These are phyloP conservation scores for Mirza zaza DNA, from an alignment of 2,113 vertebrate genomes.

Conservation along the genomic window DNA sequence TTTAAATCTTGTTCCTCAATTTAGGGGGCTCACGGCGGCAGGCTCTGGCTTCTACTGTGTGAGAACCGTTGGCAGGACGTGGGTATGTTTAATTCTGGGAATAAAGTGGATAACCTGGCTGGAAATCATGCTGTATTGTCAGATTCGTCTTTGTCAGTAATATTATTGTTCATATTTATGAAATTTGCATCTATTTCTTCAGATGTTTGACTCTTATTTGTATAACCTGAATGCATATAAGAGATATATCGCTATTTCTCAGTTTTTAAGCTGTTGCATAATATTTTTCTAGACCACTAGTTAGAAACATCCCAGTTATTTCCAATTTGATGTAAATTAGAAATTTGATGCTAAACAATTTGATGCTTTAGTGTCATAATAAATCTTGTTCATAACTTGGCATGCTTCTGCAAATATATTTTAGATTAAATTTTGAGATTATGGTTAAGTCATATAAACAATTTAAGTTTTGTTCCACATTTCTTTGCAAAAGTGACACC, in stretches of 20 bases:
- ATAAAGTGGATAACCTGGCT: not conserved
- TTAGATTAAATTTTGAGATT: conserved; percentile 19
- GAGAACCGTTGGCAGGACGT: not conserved
- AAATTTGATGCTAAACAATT: not conserved
- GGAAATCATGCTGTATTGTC: not conserved
- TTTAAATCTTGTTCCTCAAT: not conserved
- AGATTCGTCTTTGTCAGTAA: not conserved
- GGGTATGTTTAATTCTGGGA: not conserved
- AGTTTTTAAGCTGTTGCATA: not conserved
- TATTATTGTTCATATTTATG: not conserved
- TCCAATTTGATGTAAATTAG: not conserved
- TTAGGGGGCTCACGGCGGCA: not conserved
- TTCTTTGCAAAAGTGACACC: not conserved
- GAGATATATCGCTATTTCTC: not conserved
- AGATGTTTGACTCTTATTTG: not conserved
- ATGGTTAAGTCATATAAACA: not conserved
- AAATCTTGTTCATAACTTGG: not conserved
- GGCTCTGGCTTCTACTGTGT: not conserved
- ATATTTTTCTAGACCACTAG: not conserved
- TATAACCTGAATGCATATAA: not conserved
- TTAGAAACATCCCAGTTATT: not conserved
- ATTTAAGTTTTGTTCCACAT: not conserved
- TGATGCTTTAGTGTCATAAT: not conserved
- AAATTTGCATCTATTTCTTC: not conserved
- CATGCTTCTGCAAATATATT: not conserved